These are phyloP conservation scores for Melanerpes formicivorus DNA, from an alignment of 2,113 vertebrate genomes.

Conservation along the genomic window DNA sequence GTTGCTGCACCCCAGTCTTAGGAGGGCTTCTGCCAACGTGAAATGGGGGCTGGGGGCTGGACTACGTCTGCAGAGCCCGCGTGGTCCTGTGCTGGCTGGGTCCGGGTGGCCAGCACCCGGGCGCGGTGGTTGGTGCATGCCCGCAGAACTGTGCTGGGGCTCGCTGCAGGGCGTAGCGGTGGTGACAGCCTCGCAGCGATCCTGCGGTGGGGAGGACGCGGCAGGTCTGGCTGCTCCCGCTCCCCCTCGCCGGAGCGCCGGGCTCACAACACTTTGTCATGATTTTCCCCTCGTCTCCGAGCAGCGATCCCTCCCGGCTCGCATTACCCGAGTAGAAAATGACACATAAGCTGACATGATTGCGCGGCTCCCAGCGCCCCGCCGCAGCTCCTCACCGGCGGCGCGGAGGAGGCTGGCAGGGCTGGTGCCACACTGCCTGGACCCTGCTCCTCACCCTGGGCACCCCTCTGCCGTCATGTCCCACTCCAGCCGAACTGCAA, in stretches of 20 bases:
- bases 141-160: neutral
- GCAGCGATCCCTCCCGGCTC: neutral
- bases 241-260: neutral
- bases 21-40: neutral
- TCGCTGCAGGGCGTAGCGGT: neutral
- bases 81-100: neutral
- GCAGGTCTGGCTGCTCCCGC: neutral
- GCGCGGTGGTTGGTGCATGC: neutral
- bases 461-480: rapidly evolving
- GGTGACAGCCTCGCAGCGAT: neutral
- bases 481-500: neutral
- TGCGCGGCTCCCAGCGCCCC: neutral
- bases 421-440: neutral
- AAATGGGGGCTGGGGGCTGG: neutral
- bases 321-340: neutral
- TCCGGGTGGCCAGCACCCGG: neutral
- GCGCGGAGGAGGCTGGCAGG: neutral
- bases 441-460: neutral
- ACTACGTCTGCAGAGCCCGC: neutral
- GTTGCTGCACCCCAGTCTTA: neutral
- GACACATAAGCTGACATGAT: neutral
- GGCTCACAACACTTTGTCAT: neutral
- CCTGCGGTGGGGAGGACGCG: rapidly evolving
- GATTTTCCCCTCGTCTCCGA: neutral
- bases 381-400: neutral